Conservation (phyloP, 2,888 invertebrate species). For the Tinea trinotella region DNA sequence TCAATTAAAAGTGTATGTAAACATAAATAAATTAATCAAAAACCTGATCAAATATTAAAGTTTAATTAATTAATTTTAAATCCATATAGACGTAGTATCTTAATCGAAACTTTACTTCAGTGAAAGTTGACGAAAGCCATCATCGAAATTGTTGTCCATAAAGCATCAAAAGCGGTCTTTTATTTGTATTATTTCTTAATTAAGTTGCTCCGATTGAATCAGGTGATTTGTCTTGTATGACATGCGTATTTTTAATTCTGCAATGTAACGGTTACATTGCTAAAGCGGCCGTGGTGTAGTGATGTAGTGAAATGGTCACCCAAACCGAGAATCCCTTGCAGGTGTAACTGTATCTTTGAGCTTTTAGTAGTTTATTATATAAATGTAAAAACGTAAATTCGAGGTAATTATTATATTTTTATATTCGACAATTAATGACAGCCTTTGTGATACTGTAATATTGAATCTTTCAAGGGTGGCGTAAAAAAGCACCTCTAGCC, state of each 20-base stretch:
- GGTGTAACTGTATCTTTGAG: too few relatives aligned
- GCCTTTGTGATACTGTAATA: too few relatives aligned
- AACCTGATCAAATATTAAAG: background rate
- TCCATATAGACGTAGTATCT: background rate
- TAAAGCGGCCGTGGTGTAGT: too few relatives aligned
- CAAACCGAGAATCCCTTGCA: too few relatives aligned
- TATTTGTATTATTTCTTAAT: constrained; percentile 28
- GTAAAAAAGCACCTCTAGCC: too few relatives aligned
- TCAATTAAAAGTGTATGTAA: background rate
- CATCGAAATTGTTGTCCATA: constrained; percentile 9
- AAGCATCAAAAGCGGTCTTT: constrained; percentile 19
- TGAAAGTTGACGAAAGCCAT: constrained; percentile 13
- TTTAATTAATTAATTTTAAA: background rate
- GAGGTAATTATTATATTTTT: too few relatives aligned
- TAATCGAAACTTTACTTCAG: constrained; percentile 8
- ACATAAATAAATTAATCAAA: background rate
- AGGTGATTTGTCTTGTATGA: constrained; percentile 28
- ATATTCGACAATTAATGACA: too few relatives aligned
- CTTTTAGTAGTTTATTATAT: too few relatives aligned
- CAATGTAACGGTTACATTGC: constrained; percentile 1
- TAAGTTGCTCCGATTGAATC: constrained; percentile 24
- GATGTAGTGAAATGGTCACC: too few relatives aligned
- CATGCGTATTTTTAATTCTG: constrained; percentile 23
- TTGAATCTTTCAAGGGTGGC: too few relatives aligned
- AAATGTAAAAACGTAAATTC: too few relatives aligned